Percentiles rank a stretch among this genome's conserved stretches.
Conservation (phyloP, 2,113 vertebrate species). For the Takifugu flavidus region DNA sequence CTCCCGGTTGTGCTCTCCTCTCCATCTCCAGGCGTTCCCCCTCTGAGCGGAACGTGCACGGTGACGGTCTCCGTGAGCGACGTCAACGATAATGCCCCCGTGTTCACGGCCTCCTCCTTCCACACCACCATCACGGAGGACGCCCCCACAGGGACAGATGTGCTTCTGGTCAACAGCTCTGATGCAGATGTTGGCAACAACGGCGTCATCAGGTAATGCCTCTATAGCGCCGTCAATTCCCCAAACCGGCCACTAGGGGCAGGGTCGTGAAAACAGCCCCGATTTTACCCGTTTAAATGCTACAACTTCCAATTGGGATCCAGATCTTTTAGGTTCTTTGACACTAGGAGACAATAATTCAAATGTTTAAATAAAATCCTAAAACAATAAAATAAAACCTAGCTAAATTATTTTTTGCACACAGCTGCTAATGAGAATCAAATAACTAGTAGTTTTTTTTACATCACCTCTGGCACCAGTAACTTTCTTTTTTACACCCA, state of each 20-base stretch:
- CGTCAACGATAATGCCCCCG: slow-evolving; percentile 89
- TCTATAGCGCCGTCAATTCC: no score
- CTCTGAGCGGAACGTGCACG: slow-evolving; percentile 91
- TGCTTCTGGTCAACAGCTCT: slow-evolving; percentile 88
- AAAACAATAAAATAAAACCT: no score
- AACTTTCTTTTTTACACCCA: no score
- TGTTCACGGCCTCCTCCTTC: slow-evolving; percentile 81
- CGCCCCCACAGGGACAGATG: slow-evolving; percentile 87
- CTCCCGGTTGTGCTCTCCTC: not conserved
- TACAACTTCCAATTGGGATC: no score
- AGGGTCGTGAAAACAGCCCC: not conserved
- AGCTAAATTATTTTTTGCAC: no score
- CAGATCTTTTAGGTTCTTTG: no score
- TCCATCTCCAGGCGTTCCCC: slow-evolving; percentile 78
- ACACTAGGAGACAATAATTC: no score
- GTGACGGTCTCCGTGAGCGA: slow-evolving; percentile 88
- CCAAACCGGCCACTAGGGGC: not conserved
- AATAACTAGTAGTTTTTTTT: no score
- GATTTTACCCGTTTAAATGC: not conserved
- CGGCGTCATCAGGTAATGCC: slow-evolving; percentile 85
- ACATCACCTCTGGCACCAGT: no score
- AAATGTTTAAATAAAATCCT: no score
- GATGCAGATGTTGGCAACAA: slow-evolving; percentile 88
- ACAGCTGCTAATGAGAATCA: no score
- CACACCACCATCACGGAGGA: slow-evolving; percentile 86